A percentile compares a stretch with the other conserved stretches of the same genome.
These are phyloP conservation scores for Syndactyla subalaris DNA, from an alignment of 2,797 vertebrate genomes.

Conservation along the genomic window DNA sequence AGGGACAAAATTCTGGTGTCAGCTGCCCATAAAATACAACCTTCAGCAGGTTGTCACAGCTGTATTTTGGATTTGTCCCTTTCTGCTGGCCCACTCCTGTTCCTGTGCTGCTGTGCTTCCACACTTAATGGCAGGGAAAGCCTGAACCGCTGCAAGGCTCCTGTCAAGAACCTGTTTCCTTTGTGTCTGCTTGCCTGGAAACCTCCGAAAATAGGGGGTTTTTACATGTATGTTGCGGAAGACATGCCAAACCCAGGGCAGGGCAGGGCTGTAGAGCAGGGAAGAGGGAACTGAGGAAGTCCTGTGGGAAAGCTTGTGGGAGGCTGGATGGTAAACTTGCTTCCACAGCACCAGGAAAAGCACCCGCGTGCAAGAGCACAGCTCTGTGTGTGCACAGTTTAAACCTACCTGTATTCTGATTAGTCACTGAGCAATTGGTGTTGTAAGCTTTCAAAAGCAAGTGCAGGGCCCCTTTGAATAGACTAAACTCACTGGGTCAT, in stretches of 20 bases:
- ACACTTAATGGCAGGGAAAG: neutral
- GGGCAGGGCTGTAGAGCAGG: neutral
- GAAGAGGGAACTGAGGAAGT: neutral
- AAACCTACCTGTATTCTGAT: neutral
- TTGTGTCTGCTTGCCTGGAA: neutral
- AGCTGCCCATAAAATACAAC: neutral
- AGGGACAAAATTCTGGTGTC: neutral
- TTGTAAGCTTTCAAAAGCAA: neutral
- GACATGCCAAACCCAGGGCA: neutral
- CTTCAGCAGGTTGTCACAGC: neutral
- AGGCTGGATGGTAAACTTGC: neutral
- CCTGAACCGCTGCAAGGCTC: neutral
- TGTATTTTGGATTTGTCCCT: neutral
- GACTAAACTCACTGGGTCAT: neutral
- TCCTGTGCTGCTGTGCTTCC: accelerated
- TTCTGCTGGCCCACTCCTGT: neutral
- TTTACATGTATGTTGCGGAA: neutral
- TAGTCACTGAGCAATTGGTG: neutral
- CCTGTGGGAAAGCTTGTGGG: neutral
- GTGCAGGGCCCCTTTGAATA: neutral
- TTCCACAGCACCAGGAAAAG: neutral
- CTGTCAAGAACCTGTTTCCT: neutral
- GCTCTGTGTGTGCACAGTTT: neutral
- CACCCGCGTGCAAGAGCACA: accelerated
- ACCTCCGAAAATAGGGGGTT: neutral